phyloP scores from a whole-genome alignment of 2,797 vertebrate genomes.

The Coranthus polyacanthus region DNA sequence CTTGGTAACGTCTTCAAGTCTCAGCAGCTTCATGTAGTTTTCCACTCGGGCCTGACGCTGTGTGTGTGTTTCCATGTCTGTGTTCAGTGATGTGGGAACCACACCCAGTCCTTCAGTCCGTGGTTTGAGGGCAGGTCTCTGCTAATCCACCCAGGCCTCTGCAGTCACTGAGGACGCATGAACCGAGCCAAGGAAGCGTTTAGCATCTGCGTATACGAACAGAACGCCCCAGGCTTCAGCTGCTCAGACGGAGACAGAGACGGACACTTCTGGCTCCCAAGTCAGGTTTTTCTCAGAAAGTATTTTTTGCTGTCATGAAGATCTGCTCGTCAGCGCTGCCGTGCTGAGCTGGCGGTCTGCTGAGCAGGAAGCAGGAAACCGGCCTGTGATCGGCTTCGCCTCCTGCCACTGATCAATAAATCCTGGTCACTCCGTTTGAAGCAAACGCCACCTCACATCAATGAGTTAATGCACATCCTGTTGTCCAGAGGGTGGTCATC shows the following conservation, averaged over 20 bases:
- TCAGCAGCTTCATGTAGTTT: too few species aligned
- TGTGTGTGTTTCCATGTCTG: constrained; percentile 40
- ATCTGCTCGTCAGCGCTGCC: constrained; percentile 15
- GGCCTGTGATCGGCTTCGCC: constrained; percentile 27
- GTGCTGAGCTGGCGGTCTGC: constrained; percentile 51
- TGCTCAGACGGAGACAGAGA: too few species aligned
- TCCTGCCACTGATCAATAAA: constrained; percentile 48
- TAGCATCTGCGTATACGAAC: too few species aligned
- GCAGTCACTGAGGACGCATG: constrained; percentile 35
- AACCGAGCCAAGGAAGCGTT: too few species aligned
- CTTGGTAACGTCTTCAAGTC: too few species aligned
- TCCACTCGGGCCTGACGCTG: too few species aligned
- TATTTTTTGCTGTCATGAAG: constrained; percentile 7
- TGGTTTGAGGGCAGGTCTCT: constrained; percentile 29
- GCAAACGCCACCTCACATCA: constrained; percentile 7
- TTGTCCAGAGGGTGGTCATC: not conserved
- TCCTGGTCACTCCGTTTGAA: constrained; percentile 20
- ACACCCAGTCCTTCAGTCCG: constrained; percentile 52
- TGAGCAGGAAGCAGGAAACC: constrained; percentile 48
- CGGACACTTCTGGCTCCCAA: too few species aligned
- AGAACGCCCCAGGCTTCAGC: too few species aligned
- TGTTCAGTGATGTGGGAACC: constrained; percentile 38
- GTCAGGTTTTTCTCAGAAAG: too few species aligned
- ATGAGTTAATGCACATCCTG: not conserved
- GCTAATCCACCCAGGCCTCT: constrained; percentile 40